Evolutionary conservation across 2,797 vertebrate species (phyloP).

Genomic region (Philypnodon macrostomus): DNA sequence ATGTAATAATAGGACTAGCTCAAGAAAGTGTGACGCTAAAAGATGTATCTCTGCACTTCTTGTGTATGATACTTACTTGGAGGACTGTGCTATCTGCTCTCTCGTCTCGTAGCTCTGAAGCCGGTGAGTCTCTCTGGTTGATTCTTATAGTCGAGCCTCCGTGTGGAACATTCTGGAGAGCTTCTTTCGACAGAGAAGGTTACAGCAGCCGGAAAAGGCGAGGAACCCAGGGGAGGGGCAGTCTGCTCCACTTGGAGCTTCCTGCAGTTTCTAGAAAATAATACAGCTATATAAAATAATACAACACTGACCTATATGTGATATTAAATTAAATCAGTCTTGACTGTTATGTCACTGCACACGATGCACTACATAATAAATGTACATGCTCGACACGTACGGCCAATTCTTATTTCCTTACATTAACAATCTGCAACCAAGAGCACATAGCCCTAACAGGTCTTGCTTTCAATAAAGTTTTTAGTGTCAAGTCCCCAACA

Average conservation of each 20-base stretch:
- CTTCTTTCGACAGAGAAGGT: constrained; percentile 1
- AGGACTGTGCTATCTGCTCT: accelerated
- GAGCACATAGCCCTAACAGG: too few species aligned
- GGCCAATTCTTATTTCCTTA: too few species aligned
- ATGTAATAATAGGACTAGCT: too few species aligned
- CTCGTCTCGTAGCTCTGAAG: not conserved
- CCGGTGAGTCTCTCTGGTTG: constrained; percentile 36
- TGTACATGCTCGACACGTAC: too few species aligned
- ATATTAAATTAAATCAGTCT: constrained; percentile 45
- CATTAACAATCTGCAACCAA: too few species aligned
- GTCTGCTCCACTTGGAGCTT: not conserved
- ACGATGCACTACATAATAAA: too few species aligned
- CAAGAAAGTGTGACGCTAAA: too few species aligned
- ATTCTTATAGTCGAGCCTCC: constrained; percentile 51
- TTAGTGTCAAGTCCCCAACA: too few species aligned
- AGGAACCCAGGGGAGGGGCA: not conserved
- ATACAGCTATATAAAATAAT: not conserved
- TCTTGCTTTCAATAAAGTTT: too few species aligned
- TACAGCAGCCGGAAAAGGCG: not conserved
- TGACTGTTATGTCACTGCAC: not conserved
- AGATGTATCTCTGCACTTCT: too few species aligned
- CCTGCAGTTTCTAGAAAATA: constrained; percentile 13
- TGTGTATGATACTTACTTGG: constrained; percentile 10
- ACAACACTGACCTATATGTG: constrained; percentile 5
- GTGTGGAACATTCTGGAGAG: constrained; percentile 77